These are phyloP conservation scores for Xenopus laevis DNA, from an alignment of 2,113 vertebrate species.

Conservation along the genomic window DNA sequence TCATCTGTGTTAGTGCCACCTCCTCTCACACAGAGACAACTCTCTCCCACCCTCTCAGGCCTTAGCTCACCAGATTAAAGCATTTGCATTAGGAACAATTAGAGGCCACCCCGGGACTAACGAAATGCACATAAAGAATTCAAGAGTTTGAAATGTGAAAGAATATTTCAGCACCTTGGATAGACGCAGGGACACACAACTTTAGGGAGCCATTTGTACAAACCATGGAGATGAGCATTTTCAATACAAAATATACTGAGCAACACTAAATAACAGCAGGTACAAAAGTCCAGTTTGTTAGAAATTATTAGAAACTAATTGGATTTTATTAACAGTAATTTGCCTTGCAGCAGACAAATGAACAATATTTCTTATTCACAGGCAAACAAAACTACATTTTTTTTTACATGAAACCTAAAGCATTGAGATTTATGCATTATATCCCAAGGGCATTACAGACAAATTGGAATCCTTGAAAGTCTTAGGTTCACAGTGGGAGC, in stretches of 20 bases:
- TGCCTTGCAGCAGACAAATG: too few relatives aligned
- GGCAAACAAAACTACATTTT: too few relatives aligned
- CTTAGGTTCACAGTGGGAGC: constrained; percentile 11
- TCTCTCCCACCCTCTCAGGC: neutral
- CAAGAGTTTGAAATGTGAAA: neutral
- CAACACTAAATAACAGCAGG: too few relatives aligned
- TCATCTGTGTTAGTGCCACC: neutral
- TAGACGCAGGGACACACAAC: neutral
- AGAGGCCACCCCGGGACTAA: neutral
- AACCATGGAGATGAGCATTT: too few relatives aligned
- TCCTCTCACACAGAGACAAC: constrained; percentile 2
- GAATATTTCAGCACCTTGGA: constrained; percentile 28
- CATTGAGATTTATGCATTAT: constrained; percentile 3
- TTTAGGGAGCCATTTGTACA: too few relatives aligned
- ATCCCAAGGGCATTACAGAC: constrained; percentile 8
- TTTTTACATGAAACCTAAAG: neutral
- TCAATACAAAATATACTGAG: too few relatives aligned
- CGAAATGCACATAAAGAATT: neutral
- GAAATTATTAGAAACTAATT: too few relatives aligned
- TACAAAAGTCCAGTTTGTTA: too few relatives aligned
- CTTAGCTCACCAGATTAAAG: neutral
- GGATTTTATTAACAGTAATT: too few relatives aligned
- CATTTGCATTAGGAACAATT: constrained; percentile 6
- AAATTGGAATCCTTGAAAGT: constrained; percentile 14
- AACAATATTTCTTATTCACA: too few relatives aligned